These are phyloP conservation scores for Chaetorhynchus papuensis DNA, from an alignment of 2,113 vertebrate genomes.

Conservation along the genomic window DNA sequence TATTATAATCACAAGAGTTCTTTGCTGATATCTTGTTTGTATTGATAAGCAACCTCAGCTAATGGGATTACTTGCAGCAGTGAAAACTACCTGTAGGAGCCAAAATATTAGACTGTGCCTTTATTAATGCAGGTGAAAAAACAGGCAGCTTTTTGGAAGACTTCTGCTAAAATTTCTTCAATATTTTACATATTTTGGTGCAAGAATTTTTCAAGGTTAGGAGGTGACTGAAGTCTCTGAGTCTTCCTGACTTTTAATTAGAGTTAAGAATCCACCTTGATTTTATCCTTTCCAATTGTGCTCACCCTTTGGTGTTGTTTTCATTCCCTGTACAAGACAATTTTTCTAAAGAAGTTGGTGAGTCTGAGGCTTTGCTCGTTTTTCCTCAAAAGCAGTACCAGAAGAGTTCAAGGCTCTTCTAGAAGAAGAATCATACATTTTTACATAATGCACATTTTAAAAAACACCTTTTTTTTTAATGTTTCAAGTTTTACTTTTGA, in stretches of 20 bases:
- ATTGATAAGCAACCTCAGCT: background rate
- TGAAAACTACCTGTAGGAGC: background rate
- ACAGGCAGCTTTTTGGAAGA: background rate
- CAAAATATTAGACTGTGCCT: background rate
- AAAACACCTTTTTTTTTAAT: background rate
- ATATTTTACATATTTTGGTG: background rate
- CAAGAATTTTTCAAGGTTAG: background rate
- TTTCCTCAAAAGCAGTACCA: background rate
- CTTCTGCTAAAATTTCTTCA: background rate
- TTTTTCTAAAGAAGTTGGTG: background rate
- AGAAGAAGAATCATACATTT: background rate
- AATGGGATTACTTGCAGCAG: background rate
- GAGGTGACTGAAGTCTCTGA: background rate
- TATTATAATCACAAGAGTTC: background rate
- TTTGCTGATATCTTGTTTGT: background rate
- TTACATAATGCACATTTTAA: background rate
- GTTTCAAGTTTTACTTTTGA: background rate
- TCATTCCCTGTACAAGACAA: background rate
- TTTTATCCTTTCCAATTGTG: background rate
- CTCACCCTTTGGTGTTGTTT: background rate
- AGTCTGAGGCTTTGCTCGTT: background rate
- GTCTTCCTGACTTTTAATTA: background rate
- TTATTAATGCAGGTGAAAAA: background rate
- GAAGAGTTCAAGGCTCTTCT: background rate
- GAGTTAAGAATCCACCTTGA: background rate